Base-by-base conservation (phyloP, 1,140 invertebrate species). In the Drosophila lacteicornis region DNA sequence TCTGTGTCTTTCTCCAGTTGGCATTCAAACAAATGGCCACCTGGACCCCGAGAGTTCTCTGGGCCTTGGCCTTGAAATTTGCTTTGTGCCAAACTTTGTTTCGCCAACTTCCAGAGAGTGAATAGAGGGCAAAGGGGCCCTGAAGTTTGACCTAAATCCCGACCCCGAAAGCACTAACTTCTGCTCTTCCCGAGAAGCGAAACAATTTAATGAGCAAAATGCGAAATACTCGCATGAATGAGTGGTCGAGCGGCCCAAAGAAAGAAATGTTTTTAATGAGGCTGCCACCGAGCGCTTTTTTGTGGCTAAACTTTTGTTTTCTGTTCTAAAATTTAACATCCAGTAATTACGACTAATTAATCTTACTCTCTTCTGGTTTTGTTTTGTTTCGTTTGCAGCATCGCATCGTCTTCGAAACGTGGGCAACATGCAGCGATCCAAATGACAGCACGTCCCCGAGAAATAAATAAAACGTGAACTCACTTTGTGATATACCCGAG, bases 401-500 rank as follows among this genome's bases (percentile, higher is more conserved):
- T 22, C 53, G 53, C 47, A 45, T 56, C 53, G 17, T 57, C 43
- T 53, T 60, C 43, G 17, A 46, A 51, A 38, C 40, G 75, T 75
- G 43, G 53, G 53, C 71, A 91, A 74, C 68, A 91, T 91, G 90
- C 85, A 77, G 75, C 82, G 79, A 74, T 75, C 90, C 70, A 91
- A 91, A 91, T 91, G 90, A 91, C 90, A 82, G 74, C 73, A 85
- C 83, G 81, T 85, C 53, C 70, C 84, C 75, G 70, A 60, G 58
- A 83, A 75, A 45, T 38, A 36, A 73, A 59, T 27, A 36, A 33
- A 73, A 75, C 80, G 88, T 79, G 84, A 91, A 91, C 86, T 85
- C 81, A 66, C 66, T 71, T 90, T 91, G 86, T 91, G 90, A 91
- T 91, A 91, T 80, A 74, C 73, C 78, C 75, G 82, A 83, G 62